Conservation (phyloP, 2,113 vertebrate species). For the Lontra canadensis region DNA sequence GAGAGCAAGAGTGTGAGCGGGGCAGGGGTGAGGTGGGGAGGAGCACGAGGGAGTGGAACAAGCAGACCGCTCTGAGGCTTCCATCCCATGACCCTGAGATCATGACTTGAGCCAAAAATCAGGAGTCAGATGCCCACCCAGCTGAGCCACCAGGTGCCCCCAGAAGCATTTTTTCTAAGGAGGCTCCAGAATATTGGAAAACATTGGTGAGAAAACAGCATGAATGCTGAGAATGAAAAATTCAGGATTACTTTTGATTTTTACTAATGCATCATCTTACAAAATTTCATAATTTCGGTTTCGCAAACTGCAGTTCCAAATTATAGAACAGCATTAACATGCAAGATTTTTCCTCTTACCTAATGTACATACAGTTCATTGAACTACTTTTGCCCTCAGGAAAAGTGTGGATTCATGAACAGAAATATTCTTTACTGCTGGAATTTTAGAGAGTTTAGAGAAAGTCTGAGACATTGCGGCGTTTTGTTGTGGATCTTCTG, state of each 20-base stretch:
- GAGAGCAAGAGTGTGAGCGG: background rate
- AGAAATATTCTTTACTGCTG: background rate
- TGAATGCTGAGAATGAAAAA: background rate
- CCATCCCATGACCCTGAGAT: background rate
- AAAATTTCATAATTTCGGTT: background rate
- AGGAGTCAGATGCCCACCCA: background rate
- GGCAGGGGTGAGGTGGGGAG: background rate
- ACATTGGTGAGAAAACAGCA: background rate
- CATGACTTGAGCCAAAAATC: background rate
- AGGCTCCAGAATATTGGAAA: background rate
- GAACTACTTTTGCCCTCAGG: background rate
- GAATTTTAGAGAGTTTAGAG: background rate
- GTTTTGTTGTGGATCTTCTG: background rate
- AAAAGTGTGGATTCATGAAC: background rate
- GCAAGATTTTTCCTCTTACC: background rate
- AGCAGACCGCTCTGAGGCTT: background rate
- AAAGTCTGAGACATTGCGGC: background rate
- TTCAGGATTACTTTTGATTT: background rate
- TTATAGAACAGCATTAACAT: background rate
- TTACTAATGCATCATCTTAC: background rate
- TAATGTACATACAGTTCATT: background rate
- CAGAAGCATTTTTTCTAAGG: background rate
- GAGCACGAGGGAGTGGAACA: background rate
- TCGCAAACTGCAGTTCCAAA: background rate
- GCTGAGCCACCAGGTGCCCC: background rate